Base-by-base conservation (phyloP, 1,140 invertebrate species). In the Drosophila ficusphila region DNA sequence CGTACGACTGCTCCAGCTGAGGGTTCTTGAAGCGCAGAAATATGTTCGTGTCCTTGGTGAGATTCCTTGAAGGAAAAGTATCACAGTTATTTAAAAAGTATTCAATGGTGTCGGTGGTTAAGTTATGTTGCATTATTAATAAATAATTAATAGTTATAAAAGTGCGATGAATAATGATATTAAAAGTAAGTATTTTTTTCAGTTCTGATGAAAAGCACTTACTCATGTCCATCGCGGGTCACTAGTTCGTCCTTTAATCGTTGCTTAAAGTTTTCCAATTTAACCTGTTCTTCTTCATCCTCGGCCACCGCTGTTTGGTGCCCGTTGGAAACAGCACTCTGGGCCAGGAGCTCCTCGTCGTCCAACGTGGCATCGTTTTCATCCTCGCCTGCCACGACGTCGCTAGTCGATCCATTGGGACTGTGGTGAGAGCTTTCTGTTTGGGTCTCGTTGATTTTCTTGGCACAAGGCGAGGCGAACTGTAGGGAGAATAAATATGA, bases 161-260 rank as follows among this genome's bases (percentile, higher is more conserved):
- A n/a, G n/a, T n/a, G n/a, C n/a, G n/a, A n/a, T n/a, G n/a, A n/a
- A n/a, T n/a, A n/a, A n/a, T n/a, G n/a, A n/a, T n/a, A n/a, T n/a
- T n/a, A n/a, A n/a, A n/a, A n/a, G n/a, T n/a, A n/a, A n/a, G n/a
- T n/a, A n/a, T n/a, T n/a, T n/a, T n/a, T 12, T 11, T 19, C 8
- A 19, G 11, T n/a, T 27, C 16, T 25, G 19, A 46, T 41, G 19
- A 7, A 39, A 38, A 93, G 1, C 11, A 42, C 92, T 93, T 92
- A 96, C 95, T 94, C 95, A 89, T 95, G 94, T 29, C 95, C 95
- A 92, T 97, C 95, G 90, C 96, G 94, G 78, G 95, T 96, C 54
- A 97, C 95, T 16, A 98, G 93, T 89, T 97, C 97, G 90, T 96
- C 95, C 76, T 95, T 93, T 53, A 98, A 93, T 58, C 96, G 92